phyloP scores from a whole-genome alignment of 2,113 vertebrate genomes.

The Petroica traversi region DNA sequence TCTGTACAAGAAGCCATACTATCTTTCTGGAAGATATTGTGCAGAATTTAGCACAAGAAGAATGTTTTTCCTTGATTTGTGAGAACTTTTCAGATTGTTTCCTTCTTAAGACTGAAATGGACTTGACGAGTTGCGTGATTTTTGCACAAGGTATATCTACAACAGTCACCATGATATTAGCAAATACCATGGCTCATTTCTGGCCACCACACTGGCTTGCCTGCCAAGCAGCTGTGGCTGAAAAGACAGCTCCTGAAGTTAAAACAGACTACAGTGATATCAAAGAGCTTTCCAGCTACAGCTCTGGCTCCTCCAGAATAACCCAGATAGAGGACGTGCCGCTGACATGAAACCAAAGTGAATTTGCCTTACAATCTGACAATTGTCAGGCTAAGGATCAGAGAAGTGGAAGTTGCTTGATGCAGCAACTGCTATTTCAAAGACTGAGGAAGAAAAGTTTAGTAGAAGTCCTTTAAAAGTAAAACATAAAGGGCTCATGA shows the following conservation, averaged over 20 bases:
- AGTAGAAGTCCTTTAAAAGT: not conserved
- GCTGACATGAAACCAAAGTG: not conserved
- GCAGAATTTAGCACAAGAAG: not conserved
- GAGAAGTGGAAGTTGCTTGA: not conserved
- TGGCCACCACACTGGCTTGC: not conserved
- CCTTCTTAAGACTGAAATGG: not conserved
- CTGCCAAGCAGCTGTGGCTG: not conserved
- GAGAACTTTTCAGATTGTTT: not conserved
- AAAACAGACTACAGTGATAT: not conserved
- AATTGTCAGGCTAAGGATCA: not conserved
- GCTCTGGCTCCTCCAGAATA: not conserved
- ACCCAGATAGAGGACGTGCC: fast-evolving
- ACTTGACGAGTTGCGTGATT: not conserved
- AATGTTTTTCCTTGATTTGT: not conserved
- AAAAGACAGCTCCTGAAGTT: not conserved
- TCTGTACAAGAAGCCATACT: not conserved
- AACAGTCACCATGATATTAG: not conserved
- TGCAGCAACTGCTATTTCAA: not conserved
- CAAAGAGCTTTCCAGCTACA: not conserved
- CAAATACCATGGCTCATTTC: not conserved
- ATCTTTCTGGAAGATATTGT: not conserved
- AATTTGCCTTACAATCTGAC: not conserved
- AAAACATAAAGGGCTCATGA: not conserved
- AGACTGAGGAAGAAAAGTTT: not conserved
- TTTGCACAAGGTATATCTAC: not conserved